These are phyloP conservation scores for Tipula unca DNA, from an alignment of 2,888 invertebrate genomes.

Conservation along the genomic window DNA sequence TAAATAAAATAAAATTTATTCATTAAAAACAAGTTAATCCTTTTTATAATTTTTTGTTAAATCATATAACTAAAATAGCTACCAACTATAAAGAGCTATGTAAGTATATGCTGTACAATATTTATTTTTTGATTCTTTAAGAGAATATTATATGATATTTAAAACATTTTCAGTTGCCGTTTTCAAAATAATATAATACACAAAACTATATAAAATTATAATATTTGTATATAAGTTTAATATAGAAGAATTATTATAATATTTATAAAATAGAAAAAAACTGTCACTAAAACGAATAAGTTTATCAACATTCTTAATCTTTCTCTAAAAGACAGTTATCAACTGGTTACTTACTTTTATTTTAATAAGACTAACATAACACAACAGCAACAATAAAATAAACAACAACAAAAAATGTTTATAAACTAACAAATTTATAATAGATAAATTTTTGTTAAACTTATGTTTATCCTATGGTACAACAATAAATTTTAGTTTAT, in stretches of 20 bases:
- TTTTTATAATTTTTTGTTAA: neutral
- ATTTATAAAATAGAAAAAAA: neutral
- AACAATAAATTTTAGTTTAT: neutral
- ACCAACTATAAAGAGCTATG: neutral
- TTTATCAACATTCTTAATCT: neutral
- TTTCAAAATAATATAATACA: neutral
- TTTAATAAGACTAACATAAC: neutral
- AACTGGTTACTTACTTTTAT: neutral
- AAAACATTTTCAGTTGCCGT: neutral
- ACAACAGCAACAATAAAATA: neutral
- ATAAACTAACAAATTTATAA: neutral
- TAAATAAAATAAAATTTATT: neutral
- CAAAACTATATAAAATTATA: neutral
- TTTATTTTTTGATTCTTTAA: neutral
- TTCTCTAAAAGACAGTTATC: neutral
- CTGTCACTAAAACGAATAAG: constrained; percentile 2
- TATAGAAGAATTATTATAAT: neutral
- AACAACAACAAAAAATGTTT: neutral
- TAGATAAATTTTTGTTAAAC: neutral
- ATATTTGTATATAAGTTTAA: neutral
- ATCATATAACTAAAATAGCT: neutral
- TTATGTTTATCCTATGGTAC: neutral
- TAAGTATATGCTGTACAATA: neutral
- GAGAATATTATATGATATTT: neutral
- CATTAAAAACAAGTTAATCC: neutral